Percentiles rank a stretch among this genome's conserved stretches.
phyloP scores from a whole-genome alignment of 64 coral and sea anemone genomes.

The Stylophora pistillata region DNA sequence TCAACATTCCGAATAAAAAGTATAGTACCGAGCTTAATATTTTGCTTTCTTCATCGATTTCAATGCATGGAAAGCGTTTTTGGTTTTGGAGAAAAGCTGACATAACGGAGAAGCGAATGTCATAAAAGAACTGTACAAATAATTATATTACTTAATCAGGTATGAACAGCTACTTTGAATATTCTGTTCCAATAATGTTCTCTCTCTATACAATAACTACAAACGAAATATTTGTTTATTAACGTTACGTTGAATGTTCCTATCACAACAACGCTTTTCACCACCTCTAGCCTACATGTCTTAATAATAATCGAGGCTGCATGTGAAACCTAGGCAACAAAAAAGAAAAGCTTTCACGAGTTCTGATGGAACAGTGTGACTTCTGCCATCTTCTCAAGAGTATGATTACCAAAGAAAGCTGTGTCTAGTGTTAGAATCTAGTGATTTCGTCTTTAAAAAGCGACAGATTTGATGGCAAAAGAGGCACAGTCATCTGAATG shows the following conservation, averaged over 20 bases:
- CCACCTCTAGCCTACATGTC: no score
- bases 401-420: background rate
- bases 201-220: background rate
- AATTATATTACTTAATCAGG: conserved; percentile 39
- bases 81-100: background rate
- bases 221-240: background rate
- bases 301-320: no score
- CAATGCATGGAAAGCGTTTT: background rate
- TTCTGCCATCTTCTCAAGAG: no score
- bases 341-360: no score
- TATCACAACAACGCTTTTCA: no score
- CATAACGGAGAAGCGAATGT: background rate
- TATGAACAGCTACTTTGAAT: conserved; percentile 16
- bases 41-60: background rate
- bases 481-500: background rate
- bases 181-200: background rate
- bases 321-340: no score
- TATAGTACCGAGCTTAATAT: background rate
- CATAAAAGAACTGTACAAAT: conserved; percentile 30
- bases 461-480: background rate
- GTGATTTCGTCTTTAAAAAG: background rate
- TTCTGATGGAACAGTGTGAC: no score
- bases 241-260: background rate
- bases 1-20: background rate
- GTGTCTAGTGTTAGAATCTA: background rate